Percentiles rank a stretch among this genome's conserved stretches.
Conservation (phyloP, 2,797 vertebrate species). For the Odontamblyopus lacepedii region DNA sequence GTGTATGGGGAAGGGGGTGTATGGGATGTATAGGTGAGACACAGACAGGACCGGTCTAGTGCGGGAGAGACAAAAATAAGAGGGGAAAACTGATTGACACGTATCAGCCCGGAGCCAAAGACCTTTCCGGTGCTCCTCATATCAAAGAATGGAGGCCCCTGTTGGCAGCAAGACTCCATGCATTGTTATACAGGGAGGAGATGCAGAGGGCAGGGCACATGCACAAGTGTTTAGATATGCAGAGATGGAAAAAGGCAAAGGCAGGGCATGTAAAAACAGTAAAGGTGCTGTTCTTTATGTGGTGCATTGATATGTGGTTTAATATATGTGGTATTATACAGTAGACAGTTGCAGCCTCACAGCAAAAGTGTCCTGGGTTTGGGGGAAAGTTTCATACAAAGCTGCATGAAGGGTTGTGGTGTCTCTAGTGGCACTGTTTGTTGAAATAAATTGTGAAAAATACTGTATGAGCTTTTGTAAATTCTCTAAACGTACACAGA, state of each 20-base stretch:
- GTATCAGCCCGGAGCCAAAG: constrained; percentile 81
- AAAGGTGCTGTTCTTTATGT: not conserved
- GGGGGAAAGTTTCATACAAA: not conserved
- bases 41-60: constrained; percentile 47
- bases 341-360: no score
- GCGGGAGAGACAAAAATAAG: constrained; percentile 15
- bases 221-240: constrained; percentile 7
- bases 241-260: constrained; percentile 5
- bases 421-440: not conserved
- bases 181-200: constrained; percentile 39
- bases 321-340: no score
- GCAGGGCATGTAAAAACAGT: not conserved
- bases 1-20: constrained; percentile 68
- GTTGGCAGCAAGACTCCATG: constrained; percentile 41
- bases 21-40: constrained; percentile 83
- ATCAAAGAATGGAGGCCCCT: constrained; percentile 71
- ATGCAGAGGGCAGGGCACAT: constrained; percentile 27
- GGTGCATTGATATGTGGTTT: not conserved
- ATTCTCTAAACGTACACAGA: no score
- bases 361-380: no score
- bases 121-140: constrained; percentile 76
- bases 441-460: not conserved
- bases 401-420: not conserved
- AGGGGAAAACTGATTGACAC: constrained; percentile 71
- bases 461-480: no score